Evolutionary conservation across 2,113 vertebrate species (phyloP).

Genomic region (Struthidea cinerea): DNA sequence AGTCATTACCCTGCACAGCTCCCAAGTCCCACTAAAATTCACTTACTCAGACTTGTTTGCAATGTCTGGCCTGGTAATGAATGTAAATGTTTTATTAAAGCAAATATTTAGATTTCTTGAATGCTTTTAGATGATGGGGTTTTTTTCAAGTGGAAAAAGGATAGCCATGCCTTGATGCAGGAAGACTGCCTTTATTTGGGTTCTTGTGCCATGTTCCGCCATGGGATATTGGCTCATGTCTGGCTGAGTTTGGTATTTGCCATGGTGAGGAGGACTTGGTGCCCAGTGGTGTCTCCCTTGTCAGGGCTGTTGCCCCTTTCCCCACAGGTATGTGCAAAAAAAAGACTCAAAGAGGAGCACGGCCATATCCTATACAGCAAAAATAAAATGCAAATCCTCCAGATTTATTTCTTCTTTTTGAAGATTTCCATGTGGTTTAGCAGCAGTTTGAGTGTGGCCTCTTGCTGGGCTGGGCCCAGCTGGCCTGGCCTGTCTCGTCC

Average conservation of each 20-base stretch:
- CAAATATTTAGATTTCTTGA: conserved; percentile 28
- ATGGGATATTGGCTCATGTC: fast-evolving
- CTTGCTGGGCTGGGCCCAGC: neutral
- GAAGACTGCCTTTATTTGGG: neutral
- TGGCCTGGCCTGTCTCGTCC: neutral
- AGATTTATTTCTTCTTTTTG: neutral
- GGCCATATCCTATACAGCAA: fast-evolving
- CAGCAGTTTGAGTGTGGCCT: neutral
- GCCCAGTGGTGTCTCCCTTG: too few relatives aligned
- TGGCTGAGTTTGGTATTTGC: neutral
- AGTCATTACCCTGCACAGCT: conserved; percentile 48
- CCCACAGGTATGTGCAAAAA: too few relatives aligned
- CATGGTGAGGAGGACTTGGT: neutral
- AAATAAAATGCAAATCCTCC: neutral
- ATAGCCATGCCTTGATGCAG: neutral
- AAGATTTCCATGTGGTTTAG: neutral
- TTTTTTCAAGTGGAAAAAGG: neutral
- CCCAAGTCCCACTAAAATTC: conserved; percentile 21
- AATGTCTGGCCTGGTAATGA: neutral
- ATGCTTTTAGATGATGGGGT: neutral
- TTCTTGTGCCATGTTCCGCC: neutral
- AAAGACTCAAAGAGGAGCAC: fast-evolving
- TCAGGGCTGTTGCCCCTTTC: neutral
- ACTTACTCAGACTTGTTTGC: neutral
- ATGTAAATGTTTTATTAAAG: neutral